Evolutionary conservation across 1,140 invertebrate species (phyloP).

Genomic region (Hylaeus volcanicus): DNA sequence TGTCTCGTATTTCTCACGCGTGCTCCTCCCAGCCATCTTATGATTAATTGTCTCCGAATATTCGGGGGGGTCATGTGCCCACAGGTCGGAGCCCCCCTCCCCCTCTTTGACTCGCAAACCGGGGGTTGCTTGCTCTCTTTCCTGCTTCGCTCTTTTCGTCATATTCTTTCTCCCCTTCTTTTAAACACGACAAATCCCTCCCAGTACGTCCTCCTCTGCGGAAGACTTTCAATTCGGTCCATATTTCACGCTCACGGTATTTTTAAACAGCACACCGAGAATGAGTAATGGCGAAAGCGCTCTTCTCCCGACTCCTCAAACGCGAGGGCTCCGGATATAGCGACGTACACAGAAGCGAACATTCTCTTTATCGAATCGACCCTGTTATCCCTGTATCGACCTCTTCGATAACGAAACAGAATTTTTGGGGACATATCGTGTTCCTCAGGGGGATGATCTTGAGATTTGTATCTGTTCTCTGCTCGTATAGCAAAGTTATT

Average conservation of each 20-base stretch:
- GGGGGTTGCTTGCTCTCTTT: constrained; percentile 60
- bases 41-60: constrained; percentile 74
- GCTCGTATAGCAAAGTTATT: too few species aligned
- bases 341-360: constrained; percentile 16
- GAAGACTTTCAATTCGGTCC: constrained; percentile 67
- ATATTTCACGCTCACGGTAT: constrained; percentile 68
- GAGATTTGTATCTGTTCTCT: background rate
- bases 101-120: constrained; percentile 32
- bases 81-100: constrained; percentile 45
- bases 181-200: constrained; percentile 54
- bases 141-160: constrained; percentile 16
- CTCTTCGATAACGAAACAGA: constrained; percentile 2
- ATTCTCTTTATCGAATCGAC: constrained; percentile 39
- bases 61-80: constrained; percentile 44
- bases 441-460: background rate
- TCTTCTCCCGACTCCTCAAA: constrained; percentile 44
- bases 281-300: constrained; percentile 65
- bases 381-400: background rate
- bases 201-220: constrained; percentile 30
- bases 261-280: constrained; percentile 63
- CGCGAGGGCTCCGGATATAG: constrained; percentile 47
- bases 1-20: constrained; percentile 76
- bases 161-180: constrained; percentile 31
- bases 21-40: constrained; percentile 67
- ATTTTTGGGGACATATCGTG: background rate